These are phyloP conservation scores for Macrobrachium rosenbergii DNA, from an alignment of 1,140 invertebrate species.

Conservation along the genomic window DNA sequence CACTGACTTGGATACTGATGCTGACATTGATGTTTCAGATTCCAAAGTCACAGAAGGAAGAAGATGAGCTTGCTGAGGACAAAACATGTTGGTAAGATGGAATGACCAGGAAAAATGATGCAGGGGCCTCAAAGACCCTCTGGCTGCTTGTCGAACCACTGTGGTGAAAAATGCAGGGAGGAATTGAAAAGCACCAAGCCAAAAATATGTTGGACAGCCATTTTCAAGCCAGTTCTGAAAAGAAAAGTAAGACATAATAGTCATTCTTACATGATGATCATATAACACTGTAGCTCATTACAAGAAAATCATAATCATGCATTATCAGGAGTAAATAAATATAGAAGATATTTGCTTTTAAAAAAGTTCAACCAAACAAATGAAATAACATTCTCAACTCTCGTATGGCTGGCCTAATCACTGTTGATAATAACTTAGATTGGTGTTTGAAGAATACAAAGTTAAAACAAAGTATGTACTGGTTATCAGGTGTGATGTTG, in stretches of 20 bases:
- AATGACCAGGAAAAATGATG: slow-evolving; percentile 41
- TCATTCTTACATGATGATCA: not conserved
- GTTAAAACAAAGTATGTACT: too few species aligned
- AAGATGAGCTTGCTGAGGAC: not conserved
- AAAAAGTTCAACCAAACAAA: too few species aligned
- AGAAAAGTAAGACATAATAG: not conserved
- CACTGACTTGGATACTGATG: too few species aligned
- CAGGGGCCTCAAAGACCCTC: slow-evolving; percentile 3
- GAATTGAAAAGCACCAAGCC: slow-evolving; percentile 47
- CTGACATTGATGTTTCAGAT: too few species aligned
- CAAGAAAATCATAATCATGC: too few species aligned
- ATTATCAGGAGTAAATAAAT: not conserved
- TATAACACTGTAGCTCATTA: not conserved
- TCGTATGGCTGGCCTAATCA: too few species aligned
- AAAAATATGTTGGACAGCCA: slow-evolving; percentile 34
- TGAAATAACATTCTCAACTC: too few species aligned
- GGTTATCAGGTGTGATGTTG: too few species aligned
- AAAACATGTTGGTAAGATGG: slow-evolving; percentile 32
- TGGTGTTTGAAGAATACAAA: too few species aligned
- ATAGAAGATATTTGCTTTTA: too few species aligned
- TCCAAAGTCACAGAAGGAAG: not conserved
- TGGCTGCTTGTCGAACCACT: slow-evolving; percentile 28
- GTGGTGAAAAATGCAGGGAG: slow-evolving; percentile 45
- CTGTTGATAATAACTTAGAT: too few species aligned
- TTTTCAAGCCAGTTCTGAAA: slow-evolving; percentile 47